These are phyloP conservation scores for Pocillopora meandrina DNA, from an alignment of 92 coral and sea anemone genomes.

Conservation along the genomic window DNA sequence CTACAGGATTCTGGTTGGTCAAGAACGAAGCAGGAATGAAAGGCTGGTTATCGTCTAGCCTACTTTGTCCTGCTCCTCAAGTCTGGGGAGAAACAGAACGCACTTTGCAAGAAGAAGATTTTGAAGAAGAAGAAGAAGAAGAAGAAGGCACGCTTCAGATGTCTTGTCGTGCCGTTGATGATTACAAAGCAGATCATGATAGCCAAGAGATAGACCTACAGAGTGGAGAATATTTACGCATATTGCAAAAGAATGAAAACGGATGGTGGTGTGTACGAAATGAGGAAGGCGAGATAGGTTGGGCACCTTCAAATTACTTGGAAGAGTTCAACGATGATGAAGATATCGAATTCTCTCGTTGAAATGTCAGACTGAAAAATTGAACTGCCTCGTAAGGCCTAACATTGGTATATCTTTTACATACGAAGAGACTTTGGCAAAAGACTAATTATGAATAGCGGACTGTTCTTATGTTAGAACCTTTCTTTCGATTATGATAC, in stretches of 20 bases:
- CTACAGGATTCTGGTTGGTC: slow-evolving; percentile 49
- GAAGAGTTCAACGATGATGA: slow-evolving; percentile 18
- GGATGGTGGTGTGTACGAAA: slow-evolving; percentile 61
- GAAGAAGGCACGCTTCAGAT: background rate
- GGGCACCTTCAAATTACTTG: slow-evolving; percentile 53
- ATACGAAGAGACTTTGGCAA: background rate
- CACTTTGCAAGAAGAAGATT: background rate
- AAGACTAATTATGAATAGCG: background rate
- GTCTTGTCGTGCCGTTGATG: slow-evolving; percentile 35
- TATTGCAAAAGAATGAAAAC: slow-evolving; percentile 36
- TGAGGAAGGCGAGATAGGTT: slow-evolving; percentile 31
- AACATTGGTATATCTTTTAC: background rate
- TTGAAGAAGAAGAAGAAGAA: background rate
- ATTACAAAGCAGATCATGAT: slow-evolving; percentile 25
- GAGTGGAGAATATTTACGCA: slow-evolving; percentile 8
- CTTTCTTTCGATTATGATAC: no score
- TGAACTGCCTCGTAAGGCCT: background rate
- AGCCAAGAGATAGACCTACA: slow-evolving; percentile 37
- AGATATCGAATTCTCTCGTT: background rate
- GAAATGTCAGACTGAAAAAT: background rate
- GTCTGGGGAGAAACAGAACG: background rate
- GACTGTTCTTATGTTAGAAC: no score
- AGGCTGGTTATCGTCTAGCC: slow-evolving; percentile 76
- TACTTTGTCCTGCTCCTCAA: slow-evolving; percentile 24
- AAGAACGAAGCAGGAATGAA: slow-evolving; percentile 10